Evolutionary conservation across 2,113 vertebrate species (phyloP).

Genomic region (Nansenia antarctica): DNA sequence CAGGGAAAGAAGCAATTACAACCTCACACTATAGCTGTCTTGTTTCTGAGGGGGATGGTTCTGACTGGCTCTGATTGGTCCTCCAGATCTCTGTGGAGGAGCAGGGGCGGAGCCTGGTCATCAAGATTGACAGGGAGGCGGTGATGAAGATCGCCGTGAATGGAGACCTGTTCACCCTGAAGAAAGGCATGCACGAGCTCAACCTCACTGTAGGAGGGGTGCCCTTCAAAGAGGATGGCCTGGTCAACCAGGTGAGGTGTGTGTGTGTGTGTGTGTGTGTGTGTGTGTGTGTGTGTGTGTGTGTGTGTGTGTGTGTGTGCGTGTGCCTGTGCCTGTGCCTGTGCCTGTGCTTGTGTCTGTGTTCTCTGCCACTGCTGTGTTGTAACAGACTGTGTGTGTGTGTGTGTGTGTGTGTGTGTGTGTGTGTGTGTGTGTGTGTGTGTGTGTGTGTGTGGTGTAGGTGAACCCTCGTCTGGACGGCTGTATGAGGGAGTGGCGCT

Average conservation of each 20-base stretch:
- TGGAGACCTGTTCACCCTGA: slow-evolving; percentile 84
- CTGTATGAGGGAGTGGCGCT: slow-evolving; percentile 92
- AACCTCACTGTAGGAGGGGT: slow-evolving; percentile 95
- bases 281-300: no score
- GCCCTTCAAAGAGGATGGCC: slow-evolving; percentile 84
- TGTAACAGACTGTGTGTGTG: no score
- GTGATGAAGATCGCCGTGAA: slow-evolving; percentile 97
- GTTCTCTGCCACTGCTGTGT: background rate
- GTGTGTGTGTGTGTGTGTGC: no score
- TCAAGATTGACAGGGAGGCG: slow-evolving; percentile 94
- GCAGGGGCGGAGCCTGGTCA: slow-evolving; percentile 85
- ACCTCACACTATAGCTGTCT: no score
- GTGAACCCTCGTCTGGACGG: slow-evolving; percentile 94
- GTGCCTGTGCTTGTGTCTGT: background rate
- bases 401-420: slow-evolving; percentile 12
- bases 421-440: background rate
- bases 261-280: background rate
- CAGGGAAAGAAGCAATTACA: no score
- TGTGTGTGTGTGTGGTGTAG: slow-evolving; percentile 59
- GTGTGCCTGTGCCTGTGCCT: background rate
- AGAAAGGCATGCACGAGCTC: slow-evolving; percentile 88
- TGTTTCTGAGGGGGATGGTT: background rate
- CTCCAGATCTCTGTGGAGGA: slow-evolving; percentile 94
- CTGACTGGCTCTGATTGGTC: background rate
- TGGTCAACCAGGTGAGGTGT: slow-evolving; percentile 83